These are phyloP conservation scores for Tuberolachnus salignus DNA, from an alignment of 2,888 invertebrate genomes.

Conservation along the genomic window DNA sequence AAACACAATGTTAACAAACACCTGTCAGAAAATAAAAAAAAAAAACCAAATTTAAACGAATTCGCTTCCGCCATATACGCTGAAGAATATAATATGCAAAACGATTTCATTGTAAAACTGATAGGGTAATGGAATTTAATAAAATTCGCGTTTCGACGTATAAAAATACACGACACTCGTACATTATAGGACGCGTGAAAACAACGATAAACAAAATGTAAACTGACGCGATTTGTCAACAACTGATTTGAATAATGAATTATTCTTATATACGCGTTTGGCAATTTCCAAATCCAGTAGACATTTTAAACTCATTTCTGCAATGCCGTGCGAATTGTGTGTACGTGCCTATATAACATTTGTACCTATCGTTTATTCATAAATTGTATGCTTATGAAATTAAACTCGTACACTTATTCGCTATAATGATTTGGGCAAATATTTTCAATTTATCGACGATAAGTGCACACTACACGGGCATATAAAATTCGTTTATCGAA, in stretches of 20 bases:
- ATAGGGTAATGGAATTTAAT: slow-evolving; percentile 6
- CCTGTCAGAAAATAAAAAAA: slow-evolving; percentile 4
- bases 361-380: background rate
- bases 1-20: background rate
- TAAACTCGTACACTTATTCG: background rate
- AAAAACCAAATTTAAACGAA: background rate
- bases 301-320: background rate
- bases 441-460: background rate
- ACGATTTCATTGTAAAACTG: background rate
- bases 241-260: slow-evolving; percentile 40
- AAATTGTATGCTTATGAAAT: background rate
- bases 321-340: background rate
- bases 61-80: slow-evolving; percentile 15
- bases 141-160: slow-evolving; percentile 16
- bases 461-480: background rate
- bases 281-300: background rate
- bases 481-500: too few species aligned
- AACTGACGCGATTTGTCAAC: slow-evolving; percentile 26
- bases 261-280: background rate
- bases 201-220: slow-evolving; percentile 23
- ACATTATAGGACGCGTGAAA: background rate
- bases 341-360: too few species aligned
- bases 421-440: background rate
- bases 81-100: slow-evolving; percentile 39
- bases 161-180: background rate